Percentiles rank a stretch among this genome's conserved stretches.
Evolutionary conservation across 2,113 vertebrate species (phyloP).

Genomic region (Apistogramma diplotaenia): DNA sequence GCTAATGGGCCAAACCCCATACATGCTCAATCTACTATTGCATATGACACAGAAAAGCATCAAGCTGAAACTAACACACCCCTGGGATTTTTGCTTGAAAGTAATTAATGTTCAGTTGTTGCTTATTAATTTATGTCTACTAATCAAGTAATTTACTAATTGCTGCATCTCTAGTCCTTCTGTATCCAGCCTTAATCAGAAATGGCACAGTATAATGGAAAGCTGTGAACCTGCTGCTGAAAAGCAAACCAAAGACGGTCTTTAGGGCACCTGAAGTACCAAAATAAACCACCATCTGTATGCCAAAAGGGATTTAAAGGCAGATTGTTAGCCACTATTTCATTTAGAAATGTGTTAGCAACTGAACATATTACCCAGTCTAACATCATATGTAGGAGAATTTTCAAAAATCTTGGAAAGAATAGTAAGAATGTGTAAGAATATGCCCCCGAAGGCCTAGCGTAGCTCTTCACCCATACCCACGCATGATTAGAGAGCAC

Average conservation of each 20-base stretch:
- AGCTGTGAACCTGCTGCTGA: background rate
- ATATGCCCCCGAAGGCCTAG: background rate
- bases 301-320: background rate
- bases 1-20: background rate
- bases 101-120: too few species aligned
- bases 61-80: background rate
- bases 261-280: constrained; percentile 17
- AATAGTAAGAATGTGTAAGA: too few species aligned
- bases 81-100: background rate
- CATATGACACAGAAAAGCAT: background rate
- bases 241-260: background rate
- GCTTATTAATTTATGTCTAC: background rate
- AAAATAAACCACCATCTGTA: constrained; percentile 20
- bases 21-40: background rate
- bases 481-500: constrained; percentile 15
- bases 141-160: background rate
- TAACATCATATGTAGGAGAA: background rate
- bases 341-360: background rate
- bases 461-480: background rate
- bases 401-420: constrained; percentile 13
- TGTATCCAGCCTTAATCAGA: background rate
- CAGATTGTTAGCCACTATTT: background rate
- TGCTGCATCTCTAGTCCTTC: background rate
- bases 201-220: background rate
- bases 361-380: background rate